Evolutionary conservation across 2,113 vertebrate genomes (phyloP), one percentile per base, ranked within the genome.

Genomic region (Pelodiscus sinensis): DNA sequence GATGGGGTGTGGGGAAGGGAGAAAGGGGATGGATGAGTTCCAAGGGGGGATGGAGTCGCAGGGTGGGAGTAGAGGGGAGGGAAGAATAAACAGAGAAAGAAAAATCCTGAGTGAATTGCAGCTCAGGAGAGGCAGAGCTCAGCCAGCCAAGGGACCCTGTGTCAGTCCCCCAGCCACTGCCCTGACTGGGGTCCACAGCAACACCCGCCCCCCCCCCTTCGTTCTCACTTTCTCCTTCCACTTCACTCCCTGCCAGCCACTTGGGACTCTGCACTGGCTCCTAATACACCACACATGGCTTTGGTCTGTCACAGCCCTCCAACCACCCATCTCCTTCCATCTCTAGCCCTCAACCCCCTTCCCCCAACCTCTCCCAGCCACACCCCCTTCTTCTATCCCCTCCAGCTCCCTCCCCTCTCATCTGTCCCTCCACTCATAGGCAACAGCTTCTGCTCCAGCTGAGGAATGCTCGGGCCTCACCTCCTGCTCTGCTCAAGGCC

Each of bases 51-150:
- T 84, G 85, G 79, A 85, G 94, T 88, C 55, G 52, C 84, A 86
- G 92, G 86, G 88, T 88, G n/a, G 62, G 44, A 3, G 65, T 71
- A 38, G 52, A 7, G 50, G 50, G 54, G 8, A 82, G 85, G 3
- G 25, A 78, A 31, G 68, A 22, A 52, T 68, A 68, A 54, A 80
- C n/a, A n/a, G 71, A 84, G 9, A 84, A 29, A 85, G 88, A 84
- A 56, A 58, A 75, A 4, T n/a, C 50, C 22, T 21, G 38, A 77
- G 29, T 91, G 89, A 91, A 62, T 50, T 2, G 60, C 24, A 81
- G 81, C 92, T 90, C 87, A 65, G 82, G 95, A 54, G 90, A 85
- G 77, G 88, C 27, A 19, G 29, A 44, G 21, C 52, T 50, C 44
- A 54, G 31, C 24, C 29, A 25, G 22, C n/a, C 19, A 29, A 29